Evolutionary conservation across 2,888 invertebrate species (phyloP), one percentile per base, ranked within the genome.

Genomic region (Lagria hirta): DNA sequence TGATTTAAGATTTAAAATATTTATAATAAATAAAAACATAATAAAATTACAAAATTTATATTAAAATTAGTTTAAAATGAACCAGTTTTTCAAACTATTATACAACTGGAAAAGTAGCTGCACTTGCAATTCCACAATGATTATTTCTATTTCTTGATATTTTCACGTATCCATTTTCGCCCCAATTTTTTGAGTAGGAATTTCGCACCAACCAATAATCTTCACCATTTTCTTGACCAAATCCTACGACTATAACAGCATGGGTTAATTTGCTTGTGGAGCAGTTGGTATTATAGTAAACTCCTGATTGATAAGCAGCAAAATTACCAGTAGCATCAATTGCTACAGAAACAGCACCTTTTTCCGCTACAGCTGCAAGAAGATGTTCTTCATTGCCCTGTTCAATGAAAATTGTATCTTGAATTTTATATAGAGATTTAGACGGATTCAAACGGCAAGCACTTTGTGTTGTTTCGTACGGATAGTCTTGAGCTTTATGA

Each of bases 261-360:
- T 93, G 93, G 72, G 92, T 89, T 24, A 92, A 74, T 49, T 76
- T 70, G 17, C 74, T 63, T 1, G 77, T 60, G 55, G 27, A 24
- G 73, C 93, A 93, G 26, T 79, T 69, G 33, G 80, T 79, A 54
- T 90, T 89, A 64, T 77, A 79, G 73, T 33, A 93, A 38, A 93
- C 81, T 29, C 88, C 88, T 55, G 75, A 72, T 5, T 78, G 77
- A 73, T 92, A 92, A 66, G 87, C 82, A 72, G 90, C 89, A 81
- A 93, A 90, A 53, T 73, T 71, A 3, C 18, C 21, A 5, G 43
- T 45, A 45, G 92, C 93, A 75, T 94, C 91, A 64, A 93, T 90
- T 60, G 89, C 91, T 34, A 91, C 84, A 8, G 89, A 80, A 21
- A 92, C 76, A 7, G 93, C 93, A 1, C 93, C 93, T 51, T 85